These are phyloP conservation scores for Sebastes reedi DNA, from an alignment of 2,797 vertebrate species.

Conservation along the genomic window DNA sequence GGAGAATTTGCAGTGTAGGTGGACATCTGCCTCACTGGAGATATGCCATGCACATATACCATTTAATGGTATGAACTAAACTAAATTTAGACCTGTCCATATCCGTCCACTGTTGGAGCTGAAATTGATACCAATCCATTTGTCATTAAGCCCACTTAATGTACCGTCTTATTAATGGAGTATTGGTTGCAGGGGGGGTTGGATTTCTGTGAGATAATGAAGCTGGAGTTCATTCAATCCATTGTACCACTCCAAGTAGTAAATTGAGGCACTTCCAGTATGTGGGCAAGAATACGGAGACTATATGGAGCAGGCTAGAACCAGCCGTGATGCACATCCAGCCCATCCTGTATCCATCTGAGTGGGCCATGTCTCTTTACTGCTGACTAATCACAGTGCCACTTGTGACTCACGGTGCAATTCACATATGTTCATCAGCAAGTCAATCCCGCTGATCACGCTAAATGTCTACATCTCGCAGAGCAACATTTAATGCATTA, in stretches of 20 bases:
- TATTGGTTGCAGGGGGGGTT: neutral
- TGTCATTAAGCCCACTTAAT: constrained; percentile 6
- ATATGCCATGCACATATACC: constrained; percentile 58
- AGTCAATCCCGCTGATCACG: constrained; percentile 41
- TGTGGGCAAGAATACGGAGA: neutral
- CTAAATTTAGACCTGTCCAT: constrained; percentile 52
- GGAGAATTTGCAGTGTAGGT: neutral
- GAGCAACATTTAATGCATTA: constrained; percentile 17
- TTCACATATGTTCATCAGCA: constrained; percentile 55
- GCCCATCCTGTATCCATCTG: neutral
- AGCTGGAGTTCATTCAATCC: neutral
- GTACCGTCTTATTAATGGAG: neutral
- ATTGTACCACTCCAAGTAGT: neutral
- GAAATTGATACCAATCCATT: constrained; percentile 23
- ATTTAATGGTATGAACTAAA: constrained; percentile 30
- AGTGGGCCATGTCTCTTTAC: constrained; percentile 22
- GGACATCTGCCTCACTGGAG: constrained; percentile 66
- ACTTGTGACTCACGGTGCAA: constrained; percentile 36
- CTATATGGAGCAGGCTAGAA: neutral
- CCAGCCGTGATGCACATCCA: neutral
- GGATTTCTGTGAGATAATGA: constrained; percentile 7
- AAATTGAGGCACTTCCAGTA: constrained; percentile 10
- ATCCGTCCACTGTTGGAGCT: neutral
- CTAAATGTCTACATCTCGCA: constrained; percentile 28
- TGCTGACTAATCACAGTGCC: constrained; percentile 51